Conservation (phyloP, 2,797 vertebrate genomes). For the Acanthiza pusilla region DNA sequence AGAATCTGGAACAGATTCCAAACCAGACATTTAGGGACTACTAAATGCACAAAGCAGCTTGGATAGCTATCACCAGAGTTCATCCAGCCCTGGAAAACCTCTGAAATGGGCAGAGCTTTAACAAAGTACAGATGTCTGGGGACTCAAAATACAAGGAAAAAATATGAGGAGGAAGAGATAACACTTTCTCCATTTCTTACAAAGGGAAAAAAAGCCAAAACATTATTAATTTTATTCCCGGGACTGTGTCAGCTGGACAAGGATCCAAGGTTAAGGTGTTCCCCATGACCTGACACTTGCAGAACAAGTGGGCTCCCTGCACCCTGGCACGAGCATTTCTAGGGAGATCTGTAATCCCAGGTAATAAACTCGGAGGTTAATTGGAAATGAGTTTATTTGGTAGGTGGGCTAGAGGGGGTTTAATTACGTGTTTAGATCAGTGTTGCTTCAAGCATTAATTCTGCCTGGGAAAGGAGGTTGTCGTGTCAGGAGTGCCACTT, state of each 20-base stretch:
- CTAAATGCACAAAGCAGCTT: not conserved
- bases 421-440: not conserved
- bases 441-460: not conserved
- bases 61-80: not conserved
- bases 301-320: not conserved
- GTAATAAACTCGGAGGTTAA: not conserved
- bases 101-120: not conserved
- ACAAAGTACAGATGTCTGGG: not conserved
- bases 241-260: not conserved
- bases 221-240: not conserved
- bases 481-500: not conserved
- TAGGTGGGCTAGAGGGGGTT: not conserved
- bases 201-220: not conserved
- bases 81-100: not conserved
- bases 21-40: not conserved
- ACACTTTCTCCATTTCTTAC: slow-evolving; percentile 4
- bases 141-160: not conserved
- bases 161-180: not conserved
- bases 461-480: not conserved
- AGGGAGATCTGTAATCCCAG: not conserved
- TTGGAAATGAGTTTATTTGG: not conserved
- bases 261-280: not conserved
- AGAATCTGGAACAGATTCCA: not conserved
- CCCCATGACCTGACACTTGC: not conserved
- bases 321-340: not conserved